Base-by-base conservation (phyloP, 2,888 invertebrate species). In the Heteromurus nitidus region DNA sequence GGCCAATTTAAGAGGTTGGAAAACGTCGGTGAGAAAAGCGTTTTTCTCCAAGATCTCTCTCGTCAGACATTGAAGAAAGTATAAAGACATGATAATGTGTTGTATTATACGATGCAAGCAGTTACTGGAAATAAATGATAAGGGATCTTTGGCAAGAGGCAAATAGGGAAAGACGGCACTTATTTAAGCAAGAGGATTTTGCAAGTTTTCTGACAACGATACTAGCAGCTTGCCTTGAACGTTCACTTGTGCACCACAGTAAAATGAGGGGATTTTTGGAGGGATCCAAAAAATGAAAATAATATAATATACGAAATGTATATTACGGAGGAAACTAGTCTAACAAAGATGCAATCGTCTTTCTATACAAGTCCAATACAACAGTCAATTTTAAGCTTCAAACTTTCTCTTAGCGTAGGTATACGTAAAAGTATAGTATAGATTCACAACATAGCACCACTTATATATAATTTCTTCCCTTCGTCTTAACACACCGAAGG, bases 61-160 rank as follows among this genome's bases (percentile, higher is more conserved):
- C n/a, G n/a, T n/a, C n/a, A n/a, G n/a, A n/a, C n/a, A n/a, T n/a
- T n/a, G n/a, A n/a, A n/a, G n/a, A n/a, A n/a, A n/a, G n/a, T n/a
- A n/a, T n/a, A n/a, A n/a, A n/a, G n/a, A n/a, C n/a, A n/a, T n/a
- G 16, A 47, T 16, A 47, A 36, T 36, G 47, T 47, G n/a, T 47
- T 47, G 3, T 47, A 47, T 47, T 47, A 47, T 11, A 13, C 36
- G 13, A 16, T 47, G 3, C 11, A n/a, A n/a, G n/a, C n/a, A 47
- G 16, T 47, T n/a, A n/a, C 62, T 62, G 62, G 9, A 62, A 62
- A 31, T 31, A 30, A 62, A 22, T 18, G 62, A 62, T 62, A 62
- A 62, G 62, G 20, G 31, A 62, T 62, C 62, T 62, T 62, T 62
- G 62, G 36, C 62, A 62, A 62, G 62, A 16, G 31, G 30, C 16